Base-by-base conservation (phyloP, 2,797 vertebrate species). In the Chelidonichthys spinosus region DNA sequence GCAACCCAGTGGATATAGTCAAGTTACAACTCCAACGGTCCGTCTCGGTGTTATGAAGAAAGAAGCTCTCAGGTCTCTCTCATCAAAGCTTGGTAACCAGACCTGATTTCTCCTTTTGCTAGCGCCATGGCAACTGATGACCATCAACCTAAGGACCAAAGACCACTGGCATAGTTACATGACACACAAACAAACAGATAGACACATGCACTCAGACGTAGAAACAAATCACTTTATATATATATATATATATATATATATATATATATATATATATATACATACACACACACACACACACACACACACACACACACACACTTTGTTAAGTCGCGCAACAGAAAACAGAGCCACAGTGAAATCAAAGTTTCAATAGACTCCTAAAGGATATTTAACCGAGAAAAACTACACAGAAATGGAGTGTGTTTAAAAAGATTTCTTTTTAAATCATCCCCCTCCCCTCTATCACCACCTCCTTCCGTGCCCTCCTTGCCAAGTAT, bases 401-500 rank as follows among this genome's bases (percentile, higher is more conserved):
- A 72, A 74, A 72, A 85, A 82, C 65, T 72, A 82, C 46, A 67
- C 62, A 56, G 72, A 78, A 36, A 87, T 63, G 40, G 67, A 74
- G 67, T 78, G 78, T 75, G 79, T 89, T 89, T 78, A 85, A 82
- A 87, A 86, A 77, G 47, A 81, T 74, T 61, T 77, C 4, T 55
- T 55, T 81, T 53, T 53, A 83, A 67, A 76, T 78, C 85, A 69
- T 25, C 76, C 64, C 68, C 81, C 76, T 60, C 82, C 86, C 82
- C 77, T 68, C 69, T 81, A 67, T 77, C 81, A 74, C 84, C 87
- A 81, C 85, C 88, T 87, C 86, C 86, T 85, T 86, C 67, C 70
- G 64, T 85, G 85, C 85, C 83, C 78, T 81, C 83, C 83, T 87
- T 94, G 93, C 92, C 92, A 93, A 92, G 90, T 92, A 93, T 94